Percentiles rank a stretch among this genome's conserved stretches.
These are phyloP conservation scores for Malurus leucopterus DNA, from an alignment of 2,797 vertebrate genomes.

Conservation along the genomic window DNA sequence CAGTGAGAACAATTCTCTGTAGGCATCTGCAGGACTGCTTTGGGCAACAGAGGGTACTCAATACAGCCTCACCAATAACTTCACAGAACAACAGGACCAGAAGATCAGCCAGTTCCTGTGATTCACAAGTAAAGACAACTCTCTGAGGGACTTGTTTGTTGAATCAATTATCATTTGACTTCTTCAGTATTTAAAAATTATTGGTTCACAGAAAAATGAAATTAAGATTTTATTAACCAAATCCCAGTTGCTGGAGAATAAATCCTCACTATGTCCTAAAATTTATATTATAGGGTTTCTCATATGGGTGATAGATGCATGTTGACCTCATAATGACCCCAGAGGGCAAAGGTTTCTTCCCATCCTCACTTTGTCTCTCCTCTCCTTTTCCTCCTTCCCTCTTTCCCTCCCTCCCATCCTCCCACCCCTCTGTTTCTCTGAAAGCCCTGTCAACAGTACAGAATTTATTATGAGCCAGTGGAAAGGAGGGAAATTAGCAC, in stretches of 20 bases:
- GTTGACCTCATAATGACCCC: background rate
- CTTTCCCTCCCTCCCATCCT: background rate
- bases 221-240: background rate
- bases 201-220: background rate
- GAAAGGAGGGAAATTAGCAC: background rate
- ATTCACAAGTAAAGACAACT: background rate
- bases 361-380: background rate
- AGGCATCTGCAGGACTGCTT: background rate
- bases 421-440: background rate
- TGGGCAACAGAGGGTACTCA: accelerated
- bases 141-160: background rate
- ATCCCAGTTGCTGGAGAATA: background rate
- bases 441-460: background rate
- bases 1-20: background rate
- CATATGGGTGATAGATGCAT: background rate
- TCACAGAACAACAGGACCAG: background rate
- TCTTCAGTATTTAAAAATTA: background rate
- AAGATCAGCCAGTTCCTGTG: background rate
- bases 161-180: background rate
- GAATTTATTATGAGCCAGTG: background rate
- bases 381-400: background rate
- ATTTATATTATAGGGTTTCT: background rate
- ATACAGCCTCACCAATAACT: background rate
- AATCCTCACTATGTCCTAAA: background rate
- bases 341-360: background rate